phyloP scores from a whole-genome alignment of 35 echinoderm and acorn worm genomes.

The Lytechinus pictus region DNA sequence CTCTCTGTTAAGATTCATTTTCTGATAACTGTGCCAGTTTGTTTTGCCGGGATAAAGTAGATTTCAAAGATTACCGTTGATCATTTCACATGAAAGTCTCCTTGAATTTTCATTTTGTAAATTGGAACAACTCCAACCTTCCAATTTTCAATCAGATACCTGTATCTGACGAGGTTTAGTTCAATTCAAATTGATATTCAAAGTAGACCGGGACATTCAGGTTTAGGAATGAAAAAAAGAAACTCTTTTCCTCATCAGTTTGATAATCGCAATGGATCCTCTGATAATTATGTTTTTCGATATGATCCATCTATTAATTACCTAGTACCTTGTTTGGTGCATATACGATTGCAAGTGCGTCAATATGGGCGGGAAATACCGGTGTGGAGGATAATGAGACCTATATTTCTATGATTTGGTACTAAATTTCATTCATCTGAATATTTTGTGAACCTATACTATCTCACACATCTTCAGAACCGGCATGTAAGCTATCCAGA shows the following conservation, averaged over 20 bases:
- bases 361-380: neutral
- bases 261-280: neutral
- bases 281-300: neutral
- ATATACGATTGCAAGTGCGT: neutral
- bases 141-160: no score
- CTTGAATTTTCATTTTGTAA: no score
- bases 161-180: no score
- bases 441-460: neutral
- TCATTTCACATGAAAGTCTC: no score
- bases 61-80: no score
- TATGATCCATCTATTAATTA: neutral
- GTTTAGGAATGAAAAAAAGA: no score
- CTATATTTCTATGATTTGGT: neutral
- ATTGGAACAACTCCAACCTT: no score
- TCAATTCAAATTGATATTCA: no score
- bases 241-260: neutral
- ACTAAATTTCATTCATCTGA: neutral
- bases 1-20: neutral
- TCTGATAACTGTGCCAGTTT: no score
- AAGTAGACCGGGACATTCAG: no score
- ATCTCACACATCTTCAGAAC: neutral
- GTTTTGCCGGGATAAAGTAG: no score
- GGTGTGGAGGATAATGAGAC: neutral
- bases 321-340: neutral
- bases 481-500: neutral